A percentile compares a stretch with the other conserved stretches of the same genome.
These are phyloP conservation scores for Terrapene triunguis DNA, from an alignment of 2,113 vertebrate species.

Conservation along the genomic window DNA sequence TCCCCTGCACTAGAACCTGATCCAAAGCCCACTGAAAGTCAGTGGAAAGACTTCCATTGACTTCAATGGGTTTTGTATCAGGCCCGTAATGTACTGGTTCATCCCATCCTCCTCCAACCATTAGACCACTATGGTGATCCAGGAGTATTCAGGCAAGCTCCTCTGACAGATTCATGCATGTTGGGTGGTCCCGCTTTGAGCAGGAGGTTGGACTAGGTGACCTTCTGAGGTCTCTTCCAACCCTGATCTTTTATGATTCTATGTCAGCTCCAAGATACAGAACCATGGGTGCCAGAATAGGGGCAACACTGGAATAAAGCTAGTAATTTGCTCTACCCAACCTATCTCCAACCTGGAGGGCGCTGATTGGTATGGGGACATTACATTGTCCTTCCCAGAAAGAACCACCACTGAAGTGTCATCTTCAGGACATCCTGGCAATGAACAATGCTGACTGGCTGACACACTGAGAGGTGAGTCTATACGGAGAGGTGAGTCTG, in stretches of 20 bases:
- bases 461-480: background rate
- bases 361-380: background rate
- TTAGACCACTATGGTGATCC: background rate
- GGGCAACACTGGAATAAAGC: background rate
- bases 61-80: background rate
- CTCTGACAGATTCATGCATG: background rate
- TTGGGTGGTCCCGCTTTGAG: too few species aligned
- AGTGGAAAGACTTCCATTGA: background rate
- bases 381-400: background rate
- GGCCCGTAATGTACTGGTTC: background rate
- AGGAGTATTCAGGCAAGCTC: background rate
- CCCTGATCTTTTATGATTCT: too few species aligned
- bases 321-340: background rate
- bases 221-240: too few species aligned
- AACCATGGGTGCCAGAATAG: background rate
- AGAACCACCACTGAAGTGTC: background rate
- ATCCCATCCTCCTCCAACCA: background rate
- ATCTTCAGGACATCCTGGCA: background rate
- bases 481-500: background rate
- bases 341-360: background rate
- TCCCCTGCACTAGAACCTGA: background rate
- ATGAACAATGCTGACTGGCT: background rate
- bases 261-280: background rate
- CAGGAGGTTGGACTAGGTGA: too few species aligned
- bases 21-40: background rate